Evolutionary conservation across 2,888 invertebrate genomes (phyloP), one percentile per base, ranked within the genome.

Genomic region (Cephus sareptanus): DNA sequence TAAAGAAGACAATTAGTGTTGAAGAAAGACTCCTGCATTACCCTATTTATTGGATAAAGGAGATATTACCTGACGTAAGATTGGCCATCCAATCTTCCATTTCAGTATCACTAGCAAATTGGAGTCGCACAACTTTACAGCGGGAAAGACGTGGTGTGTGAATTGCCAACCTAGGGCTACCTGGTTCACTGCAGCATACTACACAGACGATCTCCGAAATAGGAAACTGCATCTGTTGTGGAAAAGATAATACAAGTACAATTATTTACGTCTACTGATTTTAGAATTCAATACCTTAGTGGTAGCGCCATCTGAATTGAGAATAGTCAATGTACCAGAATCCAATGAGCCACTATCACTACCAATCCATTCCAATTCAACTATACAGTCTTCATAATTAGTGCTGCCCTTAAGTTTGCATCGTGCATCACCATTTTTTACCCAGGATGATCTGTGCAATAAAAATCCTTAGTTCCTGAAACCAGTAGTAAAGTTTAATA

Each of bases 61-160:
- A 71, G 12, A 13, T 71, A 71, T 89, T 92, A 91, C 93, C 93
- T 82, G 95, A 95, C 23, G 96, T 95, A 85, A 97, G 93, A 89
- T 97, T 95, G 80, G 95, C 95, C 78, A 97, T 94, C 98, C 98
- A 98, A 89, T 98, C 97, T 92, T 97, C 97, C 92, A 97, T 94
- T 91, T 97, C 96, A 81, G 95, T 94, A 92, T 98, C 97, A 83
- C 96, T 95, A 76, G 94, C 93, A 89, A 97, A 97, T 88, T 96
- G 96, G 79, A 98, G 92, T 89, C 95, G 94, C 71, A 97, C 93
- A 11, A 95, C 94, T 78, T 92, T 92, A 37, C 91, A 92, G 79
- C 92, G 91, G 34, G 87, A 92, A 83, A 95, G 93, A 81, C 94
- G 93, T 13, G 96, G 95, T 1, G 95, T 94, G 87, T 96, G 95